Evolutionary conservation across 2,113 vertebrate species (phyloP).

Genomic region (Platycercus adscitus): DNA sequence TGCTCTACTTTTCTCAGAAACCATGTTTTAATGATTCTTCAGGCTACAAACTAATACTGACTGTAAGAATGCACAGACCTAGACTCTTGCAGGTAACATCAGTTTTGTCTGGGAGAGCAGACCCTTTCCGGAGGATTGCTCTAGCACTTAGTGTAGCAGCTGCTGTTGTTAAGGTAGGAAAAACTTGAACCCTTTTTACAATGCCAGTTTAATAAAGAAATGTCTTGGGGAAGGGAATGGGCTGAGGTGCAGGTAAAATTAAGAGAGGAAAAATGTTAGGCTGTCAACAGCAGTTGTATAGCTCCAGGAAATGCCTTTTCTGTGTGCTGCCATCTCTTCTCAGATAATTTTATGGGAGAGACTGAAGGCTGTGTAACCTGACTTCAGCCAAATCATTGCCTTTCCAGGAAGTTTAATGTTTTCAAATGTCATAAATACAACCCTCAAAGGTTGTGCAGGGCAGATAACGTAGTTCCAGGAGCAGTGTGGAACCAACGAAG

Average conservation of each 20-base stretch:
- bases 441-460: not conserved
- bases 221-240: not conserved
- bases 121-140: not conserved
- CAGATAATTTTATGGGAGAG: not conserved
- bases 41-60: not conserved
- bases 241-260: not conserved
- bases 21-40: not conserved
- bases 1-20: not conserved
- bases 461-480: not conserved
- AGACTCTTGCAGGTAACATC: not conserved
- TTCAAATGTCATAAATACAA: not conserved
- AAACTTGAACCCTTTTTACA: not conserved
- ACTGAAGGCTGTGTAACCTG: not conserved
- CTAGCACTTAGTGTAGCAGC: not conserved
- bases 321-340: not conserved
- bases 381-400: not conserved
- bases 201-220: not conserved
- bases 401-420: not conserved
- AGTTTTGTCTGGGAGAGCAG: not conserved
- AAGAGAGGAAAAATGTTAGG: not conserved
- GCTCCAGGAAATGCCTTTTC: not conserved
- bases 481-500: not conserved
- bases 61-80: not conserved
- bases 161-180: not conserved
- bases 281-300: not conserved